These are phyloP conservation scores for Microcebus ravelobensis DNA, from an alignment of 2,113 vertebrate species.

Conservation along the genomic window DNA sequence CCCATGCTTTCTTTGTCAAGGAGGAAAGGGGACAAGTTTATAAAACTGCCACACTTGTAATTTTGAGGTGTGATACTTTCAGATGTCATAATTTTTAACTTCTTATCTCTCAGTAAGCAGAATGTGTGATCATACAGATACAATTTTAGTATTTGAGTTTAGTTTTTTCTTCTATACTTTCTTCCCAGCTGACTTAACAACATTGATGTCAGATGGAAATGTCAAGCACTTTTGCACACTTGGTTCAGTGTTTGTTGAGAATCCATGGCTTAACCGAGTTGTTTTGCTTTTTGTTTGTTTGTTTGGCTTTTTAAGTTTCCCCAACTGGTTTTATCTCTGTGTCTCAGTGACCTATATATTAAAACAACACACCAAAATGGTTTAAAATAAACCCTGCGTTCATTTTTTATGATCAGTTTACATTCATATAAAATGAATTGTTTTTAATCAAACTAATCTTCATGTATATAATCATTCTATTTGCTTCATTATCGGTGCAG, in stretches of 20 bases:
- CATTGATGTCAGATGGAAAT: conserved; percentile 85
- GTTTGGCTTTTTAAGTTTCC: conserved; percentile 91
- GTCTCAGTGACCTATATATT: conserved; percentile 86
- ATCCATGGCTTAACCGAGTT: conserved; percentile 87
- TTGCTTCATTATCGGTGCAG: conserved; percentile 83
- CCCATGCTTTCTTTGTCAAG: conserved; percentile 85
- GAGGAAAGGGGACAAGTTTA: conserved; percentile 80
- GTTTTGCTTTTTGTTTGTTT: conserved; percentile 83
- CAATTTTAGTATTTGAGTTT: conserved; percentile 83
- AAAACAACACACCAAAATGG: conserved; percentile 94
- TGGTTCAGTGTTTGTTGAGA: conserved; percentile 90
- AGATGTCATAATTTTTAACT: conserved; percentile 83
- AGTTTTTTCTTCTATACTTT: conserved; percentile 88
- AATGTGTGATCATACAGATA: conserved; percentile 90
- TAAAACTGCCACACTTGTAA: conserved; percentile 85
- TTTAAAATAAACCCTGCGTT: conserved; percentile 87
- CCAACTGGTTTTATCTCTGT: conserved; percentile 85
- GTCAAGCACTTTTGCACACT: conserved; percentile 93
- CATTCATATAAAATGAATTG: conserved; percentile 80
- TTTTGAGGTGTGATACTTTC: conserved; percentile 79
- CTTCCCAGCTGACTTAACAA: conserved; percentile 91
- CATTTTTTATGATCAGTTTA: conserved; percentile 84
- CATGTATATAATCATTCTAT: conserved; percentile 80
- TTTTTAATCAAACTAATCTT: conserved; percentile 79
- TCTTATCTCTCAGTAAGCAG: conserved; percentile 87